A percentile compares a stretch with the other conserved stretches of the same genome.
phyloP scores from a whole-genome alignment of 2,113 vertebrate genomes.

The Brachionichthys hirsutus region DNA sequence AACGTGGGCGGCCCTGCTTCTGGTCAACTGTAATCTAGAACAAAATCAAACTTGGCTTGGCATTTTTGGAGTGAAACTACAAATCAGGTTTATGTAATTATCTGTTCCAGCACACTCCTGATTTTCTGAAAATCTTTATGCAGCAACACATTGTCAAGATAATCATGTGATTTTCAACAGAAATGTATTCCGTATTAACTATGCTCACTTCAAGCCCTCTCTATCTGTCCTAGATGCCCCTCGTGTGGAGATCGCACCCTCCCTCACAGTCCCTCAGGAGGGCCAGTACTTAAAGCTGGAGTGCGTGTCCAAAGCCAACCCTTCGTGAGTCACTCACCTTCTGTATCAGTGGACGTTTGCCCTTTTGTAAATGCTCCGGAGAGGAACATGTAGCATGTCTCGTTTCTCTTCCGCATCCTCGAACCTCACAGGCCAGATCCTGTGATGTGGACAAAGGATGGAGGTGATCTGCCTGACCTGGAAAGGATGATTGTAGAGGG shows the following conservation, averaged over 20 bases:
- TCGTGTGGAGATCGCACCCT: conserved; percentile 89
- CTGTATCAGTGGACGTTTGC: not conserved
- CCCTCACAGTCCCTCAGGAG: conserved; percentile 90
- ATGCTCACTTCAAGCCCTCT: conserved; percentile 6
- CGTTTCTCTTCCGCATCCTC: conserved; percentile 12
- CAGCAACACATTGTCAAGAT: not conserved
- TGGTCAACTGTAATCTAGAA: too few relatives aligned
- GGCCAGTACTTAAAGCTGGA: conserved; percentile 93
- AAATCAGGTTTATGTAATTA: too few relatives aligned
- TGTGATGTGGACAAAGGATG: conserved; percentile 96
- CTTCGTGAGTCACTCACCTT: conserved; percentile 86
- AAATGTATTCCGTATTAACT: not conserved
- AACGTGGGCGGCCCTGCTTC: too few relatives aligned
- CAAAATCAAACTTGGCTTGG: too few relatives aligned
- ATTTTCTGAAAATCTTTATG: too few relatives aligned
- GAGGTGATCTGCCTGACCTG: conserved; percentile 91
- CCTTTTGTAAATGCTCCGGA: conserved; percentile 6
- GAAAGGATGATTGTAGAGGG: conserved; percentile 95
- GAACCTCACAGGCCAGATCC: conserved; percentile 86
- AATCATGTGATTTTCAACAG: not conserved
- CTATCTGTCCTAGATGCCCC: conserved; percentile 86
- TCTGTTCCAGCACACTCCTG: too few relatives aligned
- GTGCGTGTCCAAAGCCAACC: conserved; percentile 97
- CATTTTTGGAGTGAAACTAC: too few relatives aligned
- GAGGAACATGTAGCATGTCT: not conserved